Conservation (phyloP, 2,797 vertebrate genomes). For the Sarcophilus harrisii region DNA sequence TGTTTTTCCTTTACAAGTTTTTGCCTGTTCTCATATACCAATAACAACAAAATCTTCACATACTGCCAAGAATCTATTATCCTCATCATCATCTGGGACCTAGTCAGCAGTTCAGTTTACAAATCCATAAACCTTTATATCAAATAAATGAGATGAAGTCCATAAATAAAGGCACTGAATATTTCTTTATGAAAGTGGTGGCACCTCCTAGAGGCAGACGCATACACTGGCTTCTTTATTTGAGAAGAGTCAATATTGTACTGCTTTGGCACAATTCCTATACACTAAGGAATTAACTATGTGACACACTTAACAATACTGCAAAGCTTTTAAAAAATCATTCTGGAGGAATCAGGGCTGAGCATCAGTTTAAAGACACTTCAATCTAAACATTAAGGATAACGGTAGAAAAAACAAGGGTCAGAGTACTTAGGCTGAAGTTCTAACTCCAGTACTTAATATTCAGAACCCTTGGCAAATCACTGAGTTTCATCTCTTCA, state of each 20-base stretch:
- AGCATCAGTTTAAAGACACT: neutral
- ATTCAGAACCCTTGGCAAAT: neutral
- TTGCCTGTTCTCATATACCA: neutral
- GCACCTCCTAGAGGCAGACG: constrained; percentile 63
- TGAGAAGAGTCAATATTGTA: neutral
- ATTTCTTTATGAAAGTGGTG: constrained; percentile 43
- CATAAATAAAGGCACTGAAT: neutral
- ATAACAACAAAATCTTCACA: neutral
- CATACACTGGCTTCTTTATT: neutral
- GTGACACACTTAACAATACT: neutral
- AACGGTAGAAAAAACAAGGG: neutral
- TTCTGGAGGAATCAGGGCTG: neutral
- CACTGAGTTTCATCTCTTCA: neutral
- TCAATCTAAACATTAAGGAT: no score
- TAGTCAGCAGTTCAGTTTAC: neutral
- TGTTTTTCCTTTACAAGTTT: neutral
- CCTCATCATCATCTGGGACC: neutral
- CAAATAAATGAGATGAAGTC: neutral
- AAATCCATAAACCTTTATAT: neutral
- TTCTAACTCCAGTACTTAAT: neutral
- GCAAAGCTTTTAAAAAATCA: neutral
- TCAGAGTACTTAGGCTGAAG: neutral
- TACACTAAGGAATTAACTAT: neutral
- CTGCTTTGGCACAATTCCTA: neutral
- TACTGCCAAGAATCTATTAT: neutral